Percentiles rank a stretch among this genome's conserved stretches.
Conservation (phyloP, 2,113 vertebrate species). For the Pseudolaguvia tuberculata region DNA sequence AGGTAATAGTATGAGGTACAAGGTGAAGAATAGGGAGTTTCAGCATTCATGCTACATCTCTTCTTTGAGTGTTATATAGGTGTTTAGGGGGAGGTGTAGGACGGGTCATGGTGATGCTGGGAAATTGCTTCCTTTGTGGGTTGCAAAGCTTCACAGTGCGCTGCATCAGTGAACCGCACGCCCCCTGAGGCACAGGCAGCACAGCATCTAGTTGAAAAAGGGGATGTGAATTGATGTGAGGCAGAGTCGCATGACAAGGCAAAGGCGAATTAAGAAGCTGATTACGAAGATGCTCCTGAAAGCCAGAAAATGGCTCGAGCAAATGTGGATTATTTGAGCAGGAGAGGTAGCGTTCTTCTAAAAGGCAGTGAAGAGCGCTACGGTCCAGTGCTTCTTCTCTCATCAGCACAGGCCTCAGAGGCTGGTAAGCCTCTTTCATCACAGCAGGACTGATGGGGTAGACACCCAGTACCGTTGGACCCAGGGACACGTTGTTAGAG, state of each 20-base stretch:
- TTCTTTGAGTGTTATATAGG: slow-evolving; percentile 5
- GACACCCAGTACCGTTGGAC: slow-evolving; percentile 35
- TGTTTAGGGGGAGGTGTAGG: slow-evolving; percentile 50
- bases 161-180: slow-evolving; percentile 19
- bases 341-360: slow-evolving; percentile 22
- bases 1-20: background rate
- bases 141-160: slow-evolving; percentile 41
- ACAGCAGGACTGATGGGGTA: slow-evolving; percentile 30
- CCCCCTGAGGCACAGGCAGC: background rate
- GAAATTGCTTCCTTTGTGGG: slow-evolving; percentile 35
- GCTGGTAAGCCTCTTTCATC: slow-evolving; percentile 19
- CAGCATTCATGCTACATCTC: slow-evolving; percentile 23
- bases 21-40: background rate
- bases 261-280: slow-evolving; percentile 46
- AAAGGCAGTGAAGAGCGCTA: slow-evolving; percentile 33
- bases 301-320: slow-evolving; percentile 45
- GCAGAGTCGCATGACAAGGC: slow-evolving; percentile 2
- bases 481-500: slow-evolving; percentile 6
- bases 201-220: background rate
- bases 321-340: slow-evolving; percentile 11
- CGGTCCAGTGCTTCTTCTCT: slow-evolving; percentile 10
- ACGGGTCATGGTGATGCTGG: slow-evolving; percentile 52
- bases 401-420: slow-evolving; percentile 31
- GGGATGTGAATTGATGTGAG: slow-evolving; percentile 12
- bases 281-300: slow-evolving; percentile 41